These are phyloP conservation scores for honey bee (Apis mellifera) DNA, from an alignment of 1,140 invertebrate genomes.

Conservation along the genomic window Amel_HAv3.1 CM009932.2:6397001-6397500, in stretches of 20 bases:
- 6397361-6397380: neutral
- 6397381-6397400: neutral
- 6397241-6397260: neutral
- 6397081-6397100: no score
- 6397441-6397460: conserved; percentile 10
- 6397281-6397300: conserved; percentile 42
- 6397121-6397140: neutral
- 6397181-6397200: neutral
- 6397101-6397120: no score
- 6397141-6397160: neutral
- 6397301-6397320: conserved; percentile 33
- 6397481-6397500: neutral
- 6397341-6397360: neutral
- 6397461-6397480: neutral
- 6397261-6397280: neutral
- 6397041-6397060: no score
- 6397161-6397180: neutral
- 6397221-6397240: neutral
- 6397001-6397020: neutral
- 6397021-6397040: no score
- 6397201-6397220: no score
- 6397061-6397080: no score
- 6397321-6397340: neutral
- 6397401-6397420: conserved; percentile 6
- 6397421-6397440: neutral